Evolutionary conservation across 1,140 invertebrate species (phyloP).

Genomic region (Platorchestia sp.): DNA sequence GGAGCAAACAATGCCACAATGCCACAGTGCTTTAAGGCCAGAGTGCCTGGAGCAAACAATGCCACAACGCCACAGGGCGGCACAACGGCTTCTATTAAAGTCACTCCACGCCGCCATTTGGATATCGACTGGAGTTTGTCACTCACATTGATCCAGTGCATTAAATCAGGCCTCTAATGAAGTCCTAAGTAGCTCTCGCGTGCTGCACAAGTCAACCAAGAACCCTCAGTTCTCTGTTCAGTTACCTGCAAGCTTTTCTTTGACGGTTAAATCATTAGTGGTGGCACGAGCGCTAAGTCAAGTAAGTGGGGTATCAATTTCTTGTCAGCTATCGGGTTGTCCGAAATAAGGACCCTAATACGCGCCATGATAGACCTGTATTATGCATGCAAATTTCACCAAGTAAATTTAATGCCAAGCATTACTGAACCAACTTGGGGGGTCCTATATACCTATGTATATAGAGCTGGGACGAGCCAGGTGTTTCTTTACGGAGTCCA

Average conservation of each 20-base stretch:
- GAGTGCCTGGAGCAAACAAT: too few relatives aligned
- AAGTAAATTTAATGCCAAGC: neutral
- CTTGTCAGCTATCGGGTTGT: conserved; percentile 6
- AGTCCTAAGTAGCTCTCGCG: neutral
- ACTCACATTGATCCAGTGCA: neutral
- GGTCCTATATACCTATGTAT: neutral
- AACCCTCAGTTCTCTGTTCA: neutral
- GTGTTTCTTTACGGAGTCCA: neutral
- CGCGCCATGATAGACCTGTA: neutral
- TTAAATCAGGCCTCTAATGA: neutral
- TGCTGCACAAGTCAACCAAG: neutral
- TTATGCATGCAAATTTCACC: neutral
- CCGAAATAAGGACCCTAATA: neutral
- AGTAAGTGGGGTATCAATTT: neutral
- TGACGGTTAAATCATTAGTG: neutral
- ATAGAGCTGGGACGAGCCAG: neutral
- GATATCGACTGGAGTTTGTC: neutral
- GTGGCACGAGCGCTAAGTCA: neutral
- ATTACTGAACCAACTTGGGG: neutral
- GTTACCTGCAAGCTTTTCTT: neutral
- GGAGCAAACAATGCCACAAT: too few relatives aligned
- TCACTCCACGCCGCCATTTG: neutral
- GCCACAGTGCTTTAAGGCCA: too few relatives aligned
- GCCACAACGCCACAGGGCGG: neutral
- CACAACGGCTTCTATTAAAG: neutral